A percentile compares a stretch with the other conserved stretches of the same genome.
These are phyloP conservation scores for Drosophila pruinosa DNA, from an alignment of 1,140 invertebrate genomes.

Conservation along the genomic window DNA sequence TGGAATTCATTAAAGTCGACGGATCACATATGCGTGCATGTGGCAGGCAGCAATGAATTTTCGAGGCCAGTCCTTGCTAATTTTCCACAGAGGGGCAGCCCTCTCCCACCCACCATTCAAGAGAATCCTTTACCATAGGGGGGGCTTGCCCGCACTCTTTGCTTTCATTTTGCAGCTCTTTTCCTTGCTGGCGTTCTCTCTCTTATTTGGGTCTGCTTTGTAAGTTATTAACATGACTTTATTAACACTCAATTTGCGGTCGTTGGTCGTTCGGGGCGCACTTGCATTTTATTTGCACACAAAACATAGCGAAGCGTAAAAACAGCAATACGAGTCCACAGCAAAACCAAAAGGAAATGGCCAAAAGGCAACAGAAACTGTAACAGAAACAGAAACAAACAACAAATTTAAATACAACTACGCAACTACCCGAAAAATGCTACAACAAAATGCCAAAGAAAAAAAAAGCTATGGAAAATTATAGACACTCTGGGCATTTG, in stretches of 20 bases:
- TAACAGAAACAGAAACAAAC: background rate
- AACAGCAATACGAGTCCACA: slow-evolving; percentile 25
- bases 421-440: slow-evolving; percentile 39
- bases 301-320: slow-evolving; percentile 40
- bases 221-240: slow-evolving; percentile 80
- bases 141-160: background rate
- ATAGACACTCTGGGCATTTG: slow-evolving; percentile 67
- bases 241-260: slow-evolving; percentile 80
- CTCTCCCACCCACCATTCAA: background rate
- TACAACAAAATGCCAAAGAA: background rate
- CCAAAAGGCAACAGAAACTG: background rate
- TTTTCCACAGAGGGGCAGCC: slow-evolving; percentile 29
- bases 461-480: slow-evolving; percentile 59
- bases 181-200: background rate
- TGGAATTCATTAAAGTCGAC: slow-evolving; percentile 31
- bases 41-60: slow-evolving; percentile 60
- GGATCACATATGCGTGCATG: slow-evolving; percentile 39
- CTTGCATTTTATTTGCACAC: slow-evolving; percentile 73
- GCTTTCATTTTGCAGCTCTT: background rate
- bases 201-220: slow-evolving; percentile 25
- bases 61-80: slow-evolving; percentile 43
- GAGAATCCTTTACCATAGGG: too few species aligned
- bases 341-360: background rate
- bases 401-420: slow-evolving; percentile 45
- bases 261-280: slow-evolving; percentile 45